Evolutionary conservation across 1,140 invertebrate species (phyloP).

Genomic region (Homarus americanus): DNA sequence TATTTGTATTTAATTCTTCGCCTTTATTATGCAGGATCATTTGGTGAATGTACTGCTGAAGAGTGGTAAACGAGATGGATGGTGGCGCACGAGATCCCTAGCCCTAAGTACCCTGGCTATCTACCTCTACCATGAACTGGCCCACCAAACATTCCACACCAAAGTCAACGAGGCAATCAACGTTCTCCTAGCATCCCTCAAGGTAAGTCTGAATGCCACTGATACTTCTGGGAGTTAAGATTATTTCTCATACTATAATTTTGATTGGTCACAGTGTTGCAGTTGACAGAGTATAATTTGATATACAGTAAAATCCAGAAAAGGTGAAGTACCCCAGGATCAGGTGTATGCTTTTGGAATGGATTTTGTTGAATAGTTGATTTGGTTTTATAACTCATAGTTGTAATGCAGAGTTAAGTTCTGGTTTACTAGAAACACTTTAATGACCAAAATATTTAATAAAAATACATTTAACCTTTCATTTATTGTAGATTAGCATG

Average conservation of each 20-base stretch:
- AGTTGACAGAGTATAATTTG: too few species aligned
- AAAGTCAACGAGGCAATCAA: conserved; percentile 90
- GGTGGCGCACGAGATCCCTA: conserved; percentile 92
- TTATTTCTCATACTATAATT: background rate
- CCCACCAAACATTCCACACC: conserved; percentile 81
- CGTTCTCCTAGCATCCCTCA: conserved; percentile 92
- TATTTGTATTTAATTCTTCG: background rate
- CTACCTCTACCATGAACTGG: conserved; percentile 88
- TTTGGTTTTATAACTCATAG: background rate
- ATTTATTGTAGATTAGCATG: too few species aligned
- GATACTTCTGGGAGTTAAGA: background rate
- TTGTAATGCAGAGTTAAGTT: too few species aligned
- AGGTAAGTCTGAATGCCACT: conserved; percentile 79
- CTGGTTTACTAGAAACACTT: too few species aligned
- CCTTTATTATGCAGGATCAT: conserved; percentile 85
- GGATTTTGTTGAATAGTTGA: too few species aligned
- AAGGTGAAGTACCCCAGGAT: too few species aligned
- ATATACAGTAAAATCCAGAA: too few species aligned
- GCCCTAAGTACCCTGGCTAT: conserved; percentile 92
- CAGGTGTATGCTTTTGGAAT: too few species aligned
- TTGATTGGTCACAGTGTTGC: background rate
- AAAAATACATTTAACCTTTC: too few species aligned
- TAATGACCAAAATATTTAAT: too few species aligned
- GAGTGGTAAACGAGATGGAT: conserved; percentile 91
- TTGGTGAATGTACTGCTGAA: conserved; percentile 91